Evolutionary conservation across 2,888 invertebrate species (phyloP).

Genomic region (Octonoba sinensis): DNA sequence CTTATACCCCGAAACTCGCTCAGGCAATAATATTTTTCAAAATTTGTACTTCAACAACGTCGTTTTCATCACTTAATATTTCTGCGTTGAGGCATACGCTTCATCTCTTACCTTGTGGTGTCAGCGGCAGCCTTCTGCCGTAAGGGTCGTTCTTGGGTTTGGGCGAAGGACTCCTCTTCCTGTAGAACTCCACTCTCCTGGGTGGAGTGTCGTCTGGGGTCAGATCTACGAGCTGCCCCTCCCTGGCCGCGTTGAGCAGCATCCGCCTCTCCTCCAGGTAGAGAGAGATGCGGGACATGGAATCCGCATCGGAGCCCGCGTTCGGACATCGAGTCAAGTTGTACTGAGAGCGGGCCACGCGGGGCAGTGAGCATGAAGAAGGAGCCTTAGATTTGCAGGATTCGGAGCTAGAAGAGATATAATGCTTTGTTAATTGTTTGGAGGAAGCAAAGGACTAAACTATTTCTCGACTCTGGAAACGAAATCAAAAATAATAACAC

Average conservation of each 20-base stretch:
- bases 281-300: conserved; percentile 42
- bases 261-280: conserved; percentile 39
- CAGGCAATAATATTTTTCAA: background rate
- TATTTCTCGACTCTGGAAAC: too few species aligned
- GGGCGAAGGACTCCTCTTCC: conserved; percentile 47
- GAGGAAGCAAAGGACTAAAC: too few species aligned
- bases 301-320: conserved; percentile 49
- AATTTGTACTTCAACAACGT: too few species aligned
- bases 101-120: conserved; percentile 74
- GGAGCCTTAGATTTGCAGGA: conserved; percentile 43
- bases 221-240: conserved; percentile 60
- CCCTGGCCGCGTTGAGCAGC: conserved; percentile 31
- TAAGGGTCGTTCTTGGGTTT: conserved; percentile 69
- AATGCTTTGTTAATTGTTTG: too few species aligned
- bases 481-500: too few species aligned
- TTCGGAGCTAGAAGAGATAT: conserved; percentile 26
- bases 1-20: too few species aligned
- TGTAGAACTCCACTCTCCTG: conserved; percentile 54
- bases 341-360: conserved; percentile 49
- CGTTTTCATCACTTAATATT: background rate
- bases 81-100: too few species aligned
- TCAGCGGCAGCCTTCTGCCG: conserved; percentile 74
- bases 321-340: conserved; percentile 42
- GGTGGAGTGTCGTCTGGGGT: conserved; percentile 39
- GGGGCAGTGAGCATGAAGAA: conserved; percentile 35